Evolutionary conservation across 2,797 vertebrate genomes (phyloP), one percentile per base, ranked within the genome.

Genomic region (Neosilurus mollespiculum): DNA sequence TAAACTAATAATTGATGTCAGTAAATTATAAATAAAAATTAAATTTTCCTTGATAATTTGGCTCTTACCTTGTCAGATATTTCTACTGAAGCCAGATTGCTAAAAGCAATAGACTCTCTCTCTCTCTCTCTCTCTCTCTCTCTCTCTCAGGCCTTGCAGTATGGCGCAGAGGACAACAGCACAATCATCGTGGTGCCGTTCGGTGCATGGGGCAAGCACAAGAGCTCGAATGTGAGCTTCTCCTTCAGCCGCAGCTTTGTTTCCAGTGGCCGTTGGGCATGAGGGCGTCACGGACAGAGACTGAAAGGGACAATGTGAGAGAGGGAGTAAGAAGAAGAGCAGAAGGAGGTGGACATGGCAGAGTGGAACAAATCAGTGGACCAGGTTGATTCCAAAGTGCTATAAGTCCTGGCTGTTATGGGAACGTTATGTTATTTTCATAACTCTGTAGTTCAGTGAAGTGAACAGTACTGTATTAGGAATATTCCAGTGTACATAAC

Each of bases 211-310:
- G 98, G 98, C 56, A 99, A 96, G 85, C 96, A 98, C 88, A 95
- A 96, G 91, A 96, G 89, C 3, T 92, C 96, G 0, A 95, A 97
- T 78, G 53, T 95, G 26, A 95, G 89, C 91, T 98, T 97, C 92
- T 99, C 98, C 59, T 98, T 99, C 94, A 99, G 97, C 92, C 95
- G 98, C 83, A 96, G 96, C 81, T 97, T 99, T 7, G 96, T 96
- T 88, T 97, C 98, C 70, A 99, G 97, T 0, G 96, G 98, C 51
- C 95, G 98, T 87, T 99, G 96, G 96, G 97, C 97, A 0, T 99
- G 94, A 95, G 51, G 98, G 94, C 95, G 49, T 12, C 26, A 51
- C 34, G 15, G 66, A 59, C 84, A 62, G 9, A 30, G 59, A 61
- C n/a, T 43, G 34, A 64, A 53, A 12, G 22, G 3, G 30, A 9